phyloP scores from a whole-genome alignment of 2,113 vertebrate genomes.

The Oreochromis spilurus region DNA sequence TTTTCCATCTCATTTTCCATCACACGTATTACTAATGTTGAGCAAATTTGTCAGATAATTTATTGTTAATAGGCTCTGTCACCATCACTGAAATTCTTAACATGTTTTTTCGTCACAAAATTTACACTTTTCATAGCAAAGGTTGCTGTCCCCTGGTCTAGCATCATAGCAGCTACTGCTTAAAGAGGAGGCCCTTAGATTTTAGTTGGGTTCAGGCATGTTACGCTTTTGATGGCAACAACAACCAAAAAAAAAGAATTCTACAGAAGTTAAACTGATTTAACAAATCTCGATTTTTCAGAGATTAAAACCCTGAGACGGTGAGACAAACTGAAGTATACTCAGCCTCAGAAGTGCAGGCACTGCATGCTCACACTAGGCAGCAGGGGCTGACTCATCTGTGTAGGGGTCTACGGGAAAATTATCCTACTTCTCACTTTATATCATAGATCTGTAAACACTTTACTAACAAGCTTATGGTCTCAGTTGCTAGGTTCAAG shows the following conservation, averaged over 20 bases:
- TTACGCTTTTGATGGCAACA: neutral
- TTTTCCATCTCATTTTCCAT: neutral
- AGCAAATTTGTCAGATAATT: too few species aligned
- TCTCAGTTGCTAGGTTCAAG: neutral
- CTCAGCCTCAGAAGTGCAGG: neutral
- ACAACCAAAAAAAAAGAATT: neutral
- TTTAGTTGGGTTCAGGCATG: neutral
- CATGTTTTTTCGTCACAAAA: accelerated
- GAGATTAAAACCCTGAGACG: neutral
- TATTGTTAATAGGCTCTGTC: too few species aligned
- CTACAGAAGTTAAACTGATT: neutral
- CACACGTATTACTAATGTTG: too few species aligned
- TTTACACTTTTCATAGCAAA: neutral
- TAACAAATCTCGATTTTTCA: neutral
- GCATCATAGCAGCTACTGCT: neutral
- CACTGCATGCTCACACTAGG: neutral
- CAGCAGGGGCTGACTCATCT: neutral
- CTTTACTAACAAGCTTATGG: neutral
- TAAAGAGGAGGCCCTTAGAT: neutral
- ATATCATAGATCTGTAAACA: neutral
- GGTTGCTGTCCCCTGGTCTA: neutral
- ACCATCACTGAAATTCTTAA: too few species aligned
- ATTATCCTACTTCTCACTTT: neutral
- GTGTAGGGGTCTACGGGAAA: neutral
- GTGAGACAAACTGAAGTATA: neutral